A percentile compares a stretch with the other conserved stretches of the same genome.
phyloP scores from a whole-genome alignment of 1,140 invertebrate species.

The Batillaria attramentaria region DNA sequence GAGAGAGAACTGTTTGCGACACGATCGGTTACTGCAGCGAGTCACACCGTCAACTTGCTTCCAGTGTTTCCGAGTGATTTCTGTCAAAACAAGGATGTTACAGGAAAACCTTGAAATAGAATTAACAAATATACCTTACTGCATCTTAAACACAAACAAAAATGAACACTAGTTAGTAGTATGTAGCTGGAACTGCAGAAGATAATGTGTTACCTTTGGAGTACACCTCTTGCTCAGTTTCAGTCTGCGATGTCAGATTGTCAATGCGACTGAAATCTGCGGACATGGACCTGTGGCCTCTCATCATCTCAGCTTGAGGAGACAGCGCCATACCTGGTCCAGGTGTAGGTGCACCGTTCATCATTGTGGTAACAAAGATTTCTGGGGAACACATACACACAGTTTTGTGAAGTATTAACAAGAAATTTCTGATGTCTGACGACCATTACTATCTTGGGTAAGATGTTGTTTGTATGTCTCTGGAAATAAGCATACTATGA shows the following conservation, averaged over 20 bases:
- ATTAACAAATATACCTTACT: neutral
- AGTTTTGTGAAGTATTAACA: neutral
- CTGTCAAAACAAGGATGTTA: constrained; percentile 32
- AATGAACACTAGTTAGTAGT: neutral
- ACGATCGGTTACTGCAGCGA: constrained; percentile 45
- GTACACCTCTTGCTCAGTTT: constrained; percentile 5
- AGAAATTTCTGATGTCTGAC: neutral
- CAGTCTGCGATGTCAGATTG: neutral
- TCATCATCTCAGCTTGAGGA: neutral
- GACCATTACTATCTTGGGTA: neutral
- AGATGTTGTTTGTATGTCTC: neutral
- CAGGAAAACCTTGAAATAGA: neutral
- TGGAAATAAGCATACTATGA: neutral
- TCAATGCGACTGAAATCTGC: constrained; percentile 15
- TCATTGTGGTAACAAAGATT: neutral
- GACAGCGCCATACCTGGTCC: neutral
- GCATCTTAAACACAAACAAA: neutral
- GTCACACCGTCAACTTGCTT: constrained; percentile 34
- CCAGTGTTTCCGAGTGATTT: constrained; percentile 57
- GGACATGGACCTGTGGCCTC: neutral
- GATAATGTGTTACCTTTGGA: constrained; percentile 8
- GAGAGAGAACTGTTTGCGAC: constrained; percentile 50
- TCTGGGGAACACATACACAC: neutral
- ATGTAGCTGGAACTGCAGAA: neutral
- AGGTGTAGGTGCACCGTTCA: neutral